A percentile compares a stretch with the other conserved stretches of the same genome.
Evolutionary conservation across 2,113 vertebrate genomes (phyloP).

Genomic region (Periophthalmus modestus): DNA sequence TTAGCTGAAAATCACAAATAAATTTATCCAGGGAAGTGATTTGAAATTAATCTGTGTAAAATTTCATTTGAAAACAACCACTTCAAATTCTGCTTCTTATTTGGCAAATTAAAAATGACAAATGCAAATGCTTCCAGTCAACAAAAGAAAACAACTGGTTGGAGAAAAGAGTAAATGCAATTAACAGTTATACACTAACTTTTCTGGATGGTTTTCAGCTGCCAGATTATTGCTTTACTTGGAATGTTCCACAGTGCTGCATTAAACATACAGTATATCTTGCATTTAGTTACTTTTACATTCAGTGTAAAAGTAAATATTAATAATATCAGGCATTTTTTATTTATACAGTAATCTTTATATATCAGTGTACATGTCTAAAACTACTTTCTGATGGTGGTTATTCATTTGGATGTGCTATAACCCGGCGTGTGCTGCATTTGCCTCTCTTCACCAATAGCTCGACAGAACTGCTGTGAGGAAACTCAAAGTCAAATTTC

Average conservation of each 20-base stretch:
- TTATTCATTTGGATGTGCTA: neutral
- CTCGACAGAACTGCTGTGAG: neutral
- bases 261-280: too few relatives aligned
- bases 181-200: too few relatives aligned
- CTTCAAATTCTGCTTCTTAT: neutral
- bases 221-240: too few relatives aligned
- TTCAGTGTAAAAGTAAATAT: too few relatives aligned
- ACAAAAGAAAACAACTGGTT: too few relatives aligned
- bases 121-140: neutral
- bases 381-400: neutral
- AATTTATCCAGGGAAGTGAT: neutral
- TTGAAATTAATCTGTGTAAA: neutral
- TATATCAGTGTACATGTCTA: neutral
- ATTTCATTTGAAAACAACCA: neutral
- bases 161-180: too few relatives aligned
- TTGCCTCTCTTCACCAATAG: neutral
- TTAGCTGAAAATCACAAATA: neutral
- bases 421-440: neutral
- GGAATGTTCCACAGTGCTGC: too few relatives aligned
- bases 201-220: too few relatives aligned
- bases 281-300: too few relatives aligned
- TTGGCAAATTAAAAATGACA: neutral
- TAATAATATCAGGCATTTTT: neutral
- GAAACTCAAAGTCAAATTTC: constrained; percentile 23
- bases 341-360: neutral